These are phyloP conservation scores for Meandrina meandrites DNA, from an alignment of 92 coral and sea anemone species.

Conservation along the genomic window DNA sequence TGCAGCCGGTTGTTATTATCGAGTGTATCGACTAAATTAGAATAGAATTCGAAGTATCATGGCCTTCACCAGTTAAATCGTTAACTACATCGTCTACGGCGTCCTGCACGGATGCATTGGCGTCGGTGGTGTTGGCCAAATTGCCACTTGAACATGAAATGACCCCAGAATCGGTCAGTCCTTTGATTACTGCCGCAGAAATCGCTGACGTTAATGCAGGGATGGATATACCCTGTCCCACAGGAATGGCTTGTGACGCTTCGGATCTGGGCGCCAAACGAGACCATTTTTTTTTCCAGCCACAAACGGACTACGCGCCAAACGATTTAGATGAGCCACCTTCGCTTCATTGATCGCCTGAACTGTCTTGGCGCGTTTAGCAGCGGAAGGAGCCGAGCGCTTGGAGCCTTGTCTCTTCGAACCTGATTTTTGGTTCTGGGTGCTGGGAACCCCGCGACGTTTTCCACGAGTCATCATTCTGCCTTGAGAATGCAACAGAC, in stretches of 20 bases:
- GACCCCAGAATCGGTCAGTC: not conserved
- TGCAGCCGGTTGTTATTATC: not conserved
- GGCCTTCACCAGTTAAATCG: slow-evolving; percentile 11
- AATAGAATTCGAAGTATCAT: not conserved
- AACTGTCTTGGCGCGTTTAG: not conserved
- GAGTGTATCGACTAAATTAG: not conserved
- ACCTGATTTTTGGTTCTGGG: not conserved
- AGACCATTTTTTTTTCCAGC: too few relatives aligned
- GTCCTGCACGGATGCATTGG: not conserved
- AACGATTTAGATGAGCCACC: not conserved
- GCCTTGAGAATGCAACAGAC: too few relatives aligned
- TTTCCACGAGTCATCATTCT: not conserved
- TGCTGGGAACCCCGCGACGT: not conserved
- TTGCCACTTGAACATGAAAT: not conserved
- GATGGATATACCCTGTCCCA: not conserved
- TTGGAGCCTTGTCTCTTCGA: not conserved
- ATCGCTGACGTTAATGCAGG: not conserved
- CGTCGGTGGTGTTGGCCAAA: not conserved
- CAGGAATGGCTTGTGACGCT: too few relatives aligned
- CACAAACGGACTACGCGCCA: not conserved
- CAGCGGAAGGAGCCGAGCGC: not conserved
- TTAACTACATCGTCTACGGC: not conserved
- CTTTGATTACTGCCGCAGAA: not conserved
- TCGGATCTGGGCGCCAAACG: too few relatives aligned
- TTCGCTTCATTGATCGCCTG: not conserved